Evolutionary conservation across 2,888 invertebrate species (phyloP), one percentile per base, ranked within the genome.

Genomic region (Polydesmus complanatus): DNA sequence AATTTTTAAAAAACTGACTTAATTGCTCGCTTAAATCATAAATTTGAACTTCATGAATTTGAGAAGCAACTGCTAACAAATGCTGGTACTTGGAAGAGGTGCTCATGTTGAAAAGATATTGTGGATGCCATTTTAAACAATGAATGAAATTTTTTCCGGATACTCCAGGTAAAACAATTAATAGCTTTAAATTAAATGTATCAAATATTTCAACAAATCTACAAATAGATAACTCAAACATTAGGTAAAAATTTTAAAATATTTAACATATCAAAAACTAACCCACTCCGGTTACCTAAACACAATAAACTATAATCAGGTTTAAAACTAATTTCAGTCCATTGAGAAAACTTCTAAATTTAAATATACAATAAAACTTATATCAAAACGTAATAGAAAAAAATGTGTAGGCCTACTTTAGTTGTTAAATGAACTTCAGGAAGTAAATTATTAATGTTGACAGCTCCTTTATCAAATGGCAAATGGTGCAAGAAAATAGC

Each of bases 111-210:
- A 79, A 78, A 0, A 82, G 83, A 64, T 81, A 80, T 56, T 78
- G 75, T 0, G 88, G 86, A 73, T 89, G 88, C 87, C 88, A 89
- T 3, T 75, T 77, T 1, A 86, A 70, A 60, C 78, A 77, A 68
- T 84, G 81, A 26, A 88, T 78, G 61, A 80, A 72, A 74, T 84
- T 85, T 56, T 81, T 37, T 37, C 37, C 37, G 8, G 37, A 80
- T 69, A 74, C 77, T 2, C 77, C 70, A 61, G 77, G 77, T 2
- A 81, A 71, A 2, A 75, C 74, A 63, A 71, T 72, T 2, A 73
- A 57, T 48, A 74, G 68, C 23, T 67, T 67, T 49, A 77, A 67
- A 52, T 70, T 68, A 0, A 70, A 70, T 11, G 71, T 64, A 2
- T 64, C 55, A 63, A 68, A 73, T 1, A 77, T 61, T 55, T 75